These are phyloP conservation scores for Xestia sexstrigata DNA, from an alignment of 2,888 invertebrate genomes.

Conservation along the genomic window DNA sequence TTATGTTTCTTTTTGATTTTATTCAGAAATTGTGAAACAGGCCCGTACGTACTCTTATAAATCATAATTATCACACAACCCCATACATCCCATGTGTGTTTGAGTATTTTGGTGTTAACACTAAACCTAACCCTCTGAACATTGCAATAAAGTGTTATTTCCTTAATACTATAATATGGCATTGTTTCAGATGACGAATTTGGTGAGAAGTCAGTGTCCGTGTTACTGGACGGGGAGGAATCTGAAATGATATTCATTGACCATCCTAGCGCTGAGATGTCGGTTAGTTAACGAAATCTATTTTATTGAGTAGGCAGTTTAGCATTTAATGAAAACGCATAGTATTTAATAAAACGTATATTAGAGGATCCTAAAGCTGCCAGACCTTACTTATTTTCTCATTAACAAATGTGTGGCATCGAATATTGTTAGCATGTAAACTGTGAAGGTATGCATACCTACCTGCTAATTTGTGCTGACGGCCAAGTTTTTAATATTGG, in stretches of 20 bases:
- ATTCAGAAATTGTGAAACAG: not conserved
- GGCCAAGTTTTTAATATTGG: too few relatives aligned
- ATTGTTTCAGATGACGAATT: slow-evolving; percentile 96
- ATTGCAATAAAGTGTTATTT: not conserved
- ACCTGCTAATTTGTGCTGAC: too few relatives aligned
- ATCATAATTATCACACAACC: not conserved
- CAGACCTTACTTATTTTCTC: too few relatives aligned
- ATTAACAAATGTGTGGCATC: too few relatives aligned
- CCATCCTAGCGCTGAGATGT: slow-evolving; percentile 97
- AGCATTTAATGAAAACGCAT: too few relatives aligned
- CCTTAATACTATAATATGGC: not conserved
- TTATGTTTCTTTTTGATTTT: not conserved
- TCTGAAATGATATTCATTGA: slow-evolving; percentile 97
- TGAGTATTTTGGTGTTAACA: not conserved
- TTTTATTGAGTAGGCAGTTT: not conserved
- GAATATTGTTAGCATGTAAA: too few relatives aligned
- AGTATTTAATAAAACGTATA: too few relatives aligned
- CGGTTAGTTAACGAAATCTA: slow-evolving; percentile 93
- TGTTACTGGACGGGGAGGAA: slow-evolving; percentile 96
- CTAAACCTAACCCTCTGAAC: not conserved
- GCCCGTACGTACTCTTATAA: not conserved
- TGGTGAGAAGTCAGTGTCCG: slow-evolving; percentile 97
- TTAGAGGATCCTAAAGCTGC: too few relatives aligned
- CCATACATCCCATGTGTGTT: slow-evolving; percentile 27
- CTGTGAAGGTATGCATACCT: too few relatives aligned